Base-by-base conservation (phyloP, 2,113 vertebrate species). In the Podocnemis expansa region DNA sequence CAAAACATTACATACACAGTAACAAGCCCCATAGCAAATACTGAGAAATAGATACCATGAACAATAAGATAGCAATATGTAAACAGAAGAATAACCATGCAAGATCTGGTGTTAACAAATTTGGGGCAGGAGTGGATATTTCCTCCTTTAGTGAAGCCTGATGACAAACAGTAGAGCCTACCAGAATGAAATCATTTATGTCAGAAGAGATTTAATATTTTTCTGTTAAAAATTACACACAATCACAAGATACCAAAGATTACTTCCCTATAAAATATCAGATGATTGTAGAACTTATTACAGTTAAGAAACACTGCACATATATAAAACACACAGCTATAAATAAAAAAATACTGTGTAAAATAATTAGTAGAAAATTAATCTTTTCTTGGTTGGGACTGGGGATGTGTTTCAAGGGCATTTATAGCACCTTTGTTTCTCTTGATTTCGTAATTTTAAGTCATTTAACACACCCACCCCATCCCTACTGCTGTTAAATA, bases 1-100 rank as follows among this genome's bases (percentile, higher is more conserved):
- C 97, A 97, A 97, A 97, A 97, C 89, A 96, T 97, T 97, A 92
- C 96, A 95, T 97, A 98, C 95, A 97, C 95, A 97, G 96, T 97
- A 97, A 96, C 92, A 94, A 97, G 96, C n/a, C 95, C 94, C 96
- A 91, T 97, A 97, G 96, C 95, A 97, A 97, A 96, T 92, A 95
- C 90, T 96, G 94, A 93, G 94, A 84, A 94, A 85, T 89, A 97
- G 94, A 91, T 97, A 97, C n/a, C 90, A 89, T 73, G 96, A 97
- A 96, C 95, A 95, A 95, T 97, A 97, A 96, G 94, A 97, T 96
- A 95, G 91, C 90, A 76, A 94, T 94, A 96, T 95, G 96, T 93
- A 90, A 97, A 96, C 94, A 97, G 95, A 2, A 84, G 96, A 93
- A 88, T 97, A 97, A 96, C 90, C 94, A 96, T 96, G 96, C 96